Base-by-base conservation (phyloP, 2,888 invertebrate genomes). In the Epistrophe grossulariae region DNA sequence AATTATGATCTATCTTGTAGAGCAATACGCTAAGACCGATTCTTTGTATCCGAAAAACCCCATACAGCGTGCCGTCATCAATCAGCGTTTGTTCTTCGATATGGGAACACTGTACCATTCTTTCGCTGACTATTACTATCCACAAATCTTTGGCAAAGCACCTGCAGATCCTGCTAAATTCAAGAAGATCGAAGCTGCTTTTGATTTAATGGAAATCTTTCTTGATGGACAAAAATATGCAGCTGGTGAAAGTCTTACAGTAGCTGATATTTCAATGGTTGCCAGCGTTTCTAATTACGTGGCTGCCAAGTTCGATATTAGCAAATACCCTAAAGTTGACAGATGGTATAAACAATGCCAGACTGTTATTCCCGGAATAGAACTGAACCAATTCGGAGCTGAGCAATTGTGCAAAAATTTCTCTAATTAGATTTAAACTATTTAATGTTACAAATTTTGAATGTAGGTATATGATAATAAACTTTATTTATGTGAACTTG, bases 11-110 rank as follows among this genome's bases (percentile, higher is more conserved):
- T 98, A 98, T 92, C 94, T 98, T 91, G 96, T 94, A 48, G 95
- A 95, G 93, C 96, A 96, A 90, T 97, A 97, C 91, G 97, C 95
- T 73, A 96, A 96, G 92, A 95, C 96, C 90, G 96, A 96, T 90
- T 93, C 94, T 0, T 93, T 97, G 52, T 95, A 94, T 90, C 97
- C 98, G 3, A 96, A 95, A 90, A 96, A 97, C 89, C 95, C 97
- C 8, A 95, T 96, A 90, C 95, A 95, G 89, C 94, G 97, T 55
- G 97, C 96, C 1, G 82, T 95, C 2, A 96, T 98, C 60, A 97
- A 98, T 92, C 96, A 97, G 91, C 94, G 96, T 76, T 93, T 97
- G 79, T 96, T 95, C 93, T 97, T 97, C 92, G 97, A 97, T 90
- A 94, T 96, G 90, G 96, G 96, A 31, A 96, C 95, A 0, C 93